Conservation (phyloP, 2,113 vertebrate genomes). For the Glareola pratincola region DNA sequence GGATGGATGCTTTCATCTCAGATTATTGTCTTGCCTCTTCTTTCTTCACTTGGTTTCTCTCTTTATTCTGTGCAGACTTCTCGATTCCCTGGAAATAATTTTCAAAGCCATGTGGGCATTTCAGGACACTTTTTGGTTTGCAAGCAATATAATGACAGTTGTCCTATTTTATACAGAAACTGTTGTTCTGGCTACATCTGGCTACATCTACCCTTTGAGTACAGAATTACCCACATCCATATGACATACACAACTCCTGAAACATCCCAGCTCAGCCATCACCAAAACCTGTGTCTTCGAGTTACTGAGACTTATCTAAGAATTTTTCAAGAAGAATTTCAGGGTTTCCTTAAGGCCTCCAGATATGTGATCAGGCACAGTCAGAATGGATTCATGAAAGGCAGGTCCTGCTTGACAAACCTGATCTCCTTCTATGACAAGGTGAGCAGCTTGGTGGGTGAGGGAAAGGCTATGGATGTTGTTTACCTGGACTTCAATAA, state of each 20-base stretch:
- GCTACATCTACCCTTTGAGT: neutral
- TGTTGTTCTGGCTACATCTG: neutral
- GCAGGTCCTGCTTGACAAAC: neutral
- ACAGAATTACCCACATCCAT: neutral
- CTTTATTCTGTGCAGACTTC: neutral
- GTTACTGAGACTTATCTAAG: neutral
- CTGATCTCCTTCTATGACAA: neutral
- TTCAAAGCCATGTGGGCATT: neutral
- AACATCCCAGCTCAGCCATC: neutral
- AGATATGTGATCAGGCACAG: neutral
- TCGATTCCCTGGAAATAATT: neutral
- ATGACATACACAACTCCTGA: neutral
- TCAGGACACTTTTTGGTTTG: neutral
- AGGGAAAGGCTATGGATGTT: no score
- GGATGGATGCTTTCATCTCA: neutral
- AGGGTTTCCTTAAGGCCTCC: neutral
- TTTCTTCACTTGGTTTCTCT: neutral
- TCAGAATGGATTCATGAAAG: neutral
- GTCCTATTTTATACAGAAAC: neutral
- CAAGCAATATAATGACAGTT: neutral
- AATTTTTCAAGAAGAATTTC: neutral
- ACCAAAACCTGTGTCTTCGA: neutral
- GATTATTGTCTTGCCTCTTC: neutral
- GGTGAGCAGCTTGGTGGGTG: neutral
- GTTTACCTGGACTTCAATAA: no score